Evolutionary conservation across 2,888 invertebrate species (phyloP).

Genomic region (Drosophila imparisetae): DNA sequence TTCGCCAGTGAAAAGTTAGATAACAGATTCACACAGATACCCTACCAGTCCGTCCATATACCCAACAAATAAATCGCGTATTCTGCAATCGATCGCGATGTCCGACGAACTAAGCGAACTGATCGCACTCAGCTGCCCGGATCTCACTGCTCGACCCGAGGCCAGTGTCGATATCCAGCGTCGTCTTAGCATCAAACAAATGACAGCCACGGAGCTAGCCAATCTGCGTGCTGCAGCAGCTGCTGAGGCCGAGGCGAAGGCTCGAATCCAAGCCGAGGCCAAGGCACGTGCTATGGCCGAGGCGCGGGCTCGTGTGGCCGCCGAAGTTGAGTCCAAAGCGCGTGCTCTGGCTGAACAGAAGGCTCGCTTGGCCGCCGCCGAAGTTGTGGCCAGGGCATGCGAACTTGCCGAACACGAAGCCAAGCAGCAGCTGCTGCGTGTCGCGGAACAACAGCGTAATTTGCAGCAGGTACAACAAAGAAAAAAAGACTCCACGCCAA

Average conservation of each 20-base stretch:
- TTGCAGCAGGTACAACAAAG: neutral
- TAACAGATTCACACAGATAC: conserved; percentile 37
- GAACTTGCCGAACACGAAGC: neutral
- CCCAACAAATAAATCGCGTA: conserved; percentile 17
- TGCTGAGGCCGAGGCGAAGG: conserved; percentile 68
- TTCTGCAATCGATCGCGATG: conserved; percentile 60
- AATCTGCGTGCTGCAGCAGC: conserved; percentile 75
- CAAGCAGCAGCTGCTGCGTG: conserved; percentile 43
- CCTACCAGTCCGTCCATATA: conserved; percentile 10
- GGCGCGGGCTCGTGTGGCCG: conserved; percentile 31
- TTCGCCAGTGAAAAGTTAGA: conserved; percentile 57
- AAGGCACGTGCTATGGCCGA: conserved; percentile 32
- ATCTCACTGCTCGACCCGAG: conserved; percentile 63
- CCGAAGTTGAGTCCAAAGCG: conserved; percentile 46
- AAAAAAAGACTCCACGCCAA: conserved; percentile 2
- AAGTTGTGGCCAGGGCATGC: conserved; percentile 30
- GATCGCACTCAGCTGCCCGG: conserved; percentile 81
- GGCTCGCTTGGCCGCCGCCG: conserved; percentile 34
- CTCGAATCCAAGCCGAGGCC: conserved; percentile 59
- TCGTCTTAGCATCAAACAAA: conserved; percentile 82
- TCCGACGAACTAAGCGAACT: conserved; percentile 82
- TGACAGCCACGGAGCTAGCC: conserved; percentile 81
- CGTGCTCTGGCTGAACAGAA: conserved; percentile 30
- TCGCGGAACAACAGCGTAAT: neutral
- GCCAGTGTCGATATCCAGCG: conserved; percentile 63